phyloP scores from a whole-genome alignment of 2,888 invertebrate species.

The Odontocolon sp. region DNA sequence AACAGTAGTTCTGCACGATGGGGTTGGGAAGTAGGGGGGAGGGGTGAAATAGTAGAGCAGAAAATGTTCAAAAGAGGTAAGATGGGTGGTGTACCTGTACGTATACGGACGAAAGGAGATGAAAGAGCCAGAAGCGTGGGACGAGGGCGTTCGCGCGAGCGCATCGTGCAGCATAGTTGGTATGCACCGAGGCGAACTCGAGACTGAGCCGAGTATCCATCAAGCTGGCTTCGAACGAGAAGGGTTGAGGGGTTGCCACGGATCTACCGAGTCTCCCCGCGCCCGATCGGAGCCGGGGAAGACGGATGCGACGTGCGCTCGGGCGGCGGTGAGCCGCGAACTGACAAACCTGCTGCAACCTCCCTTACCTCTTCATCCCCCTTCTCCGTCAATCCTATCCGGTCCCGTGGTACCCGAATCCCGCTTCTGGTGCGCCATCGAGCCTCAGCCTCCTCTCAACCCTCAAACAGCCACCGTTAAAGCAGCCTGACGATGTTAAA shows the following conservation, averaged over 20 bases:
- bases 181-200: conserved; percentile 58
- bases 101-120: conserved; percentile 31
- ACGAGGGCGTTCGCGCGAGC: not conserved
- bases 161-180: conserved; percentile 50
- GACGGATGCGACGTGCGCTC: conserved; percentile 66
- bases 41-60: conserved; percentile 1
- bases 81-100: conserved; percentile 22
- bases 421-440: not conserved
- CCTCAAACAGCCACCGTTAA: conserved; percentile 47
- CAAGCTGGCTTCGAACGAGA: conserved; percentile 59
- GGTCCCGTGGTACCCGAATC: not conserved
- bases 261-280: conserved; percentile 59
- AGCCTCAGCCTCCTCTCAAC: not conserved
- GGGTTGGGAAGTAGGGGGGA: not conserved
- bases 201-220: conserved; percentile 61
- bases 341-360: conserved; percentile 69
- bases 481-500: conserved; percentile 68
- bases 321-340: conserved; percentile 66
- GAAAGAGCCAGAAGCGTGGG: conserved; percentile 35
- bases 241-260: conserved; percentile 62
- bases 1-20: not conserved
- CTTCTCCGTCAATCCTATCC: conserved; percentile 23
- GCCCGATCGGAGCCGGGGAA: conserved; percentile 47
- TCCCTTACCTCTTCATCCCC: conserved; percentile 49
- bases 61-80: conserved; percentile 46